Evolutionary conservation across 2,888 invertebrate species (phyloP).

Genomic region (Drosophila lutescens): DNA sequence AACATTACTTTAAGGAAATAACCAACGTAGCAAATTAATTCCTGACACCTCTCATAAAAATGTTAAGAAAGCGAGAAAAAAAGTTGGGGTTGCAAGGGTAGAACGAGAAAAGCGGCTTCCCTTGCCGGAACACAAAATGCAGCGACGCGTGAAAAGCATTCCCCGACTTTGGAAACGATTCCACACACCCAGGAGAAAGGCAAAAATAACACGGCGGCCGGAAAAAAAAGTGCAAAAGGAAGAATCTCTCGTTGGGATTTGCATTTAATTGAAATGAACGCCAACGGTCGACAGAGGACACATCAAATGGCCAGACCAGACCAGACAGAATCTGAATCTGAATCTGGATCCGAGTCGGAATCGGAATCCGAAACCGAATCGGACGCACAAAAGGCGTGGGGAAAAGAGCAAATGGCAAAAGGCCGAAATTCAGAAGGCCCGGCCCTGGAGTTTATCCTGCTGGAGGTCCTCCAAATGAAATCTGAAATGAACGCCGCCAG

Average conservation of each 20-base stretch:
- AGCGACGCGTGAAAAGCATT: slow-evolving; percentile 77
- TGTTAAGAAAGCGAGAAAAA: slow-evolving; percentile 12
- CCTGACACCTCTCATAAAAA: slow-evolving; percentile 28
- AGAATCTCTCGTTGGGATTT: slow-evolving; percentile 66
- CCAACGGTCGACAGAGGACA: slow-evolving; percentile 35
- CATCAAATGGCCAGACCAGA: slow-evolving; percentile 47
- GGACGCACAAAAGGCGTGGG: slow-evolving; percentile 40
- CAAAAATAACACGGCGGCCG: slow-evolving; percentile 42
- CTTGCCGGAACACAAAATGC: slow-evolving; percentile 73
- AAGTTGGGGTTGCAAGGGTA: slow-evolving; percentile 69
- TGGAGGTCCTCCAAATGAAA: slow-evolving; percentile 58
- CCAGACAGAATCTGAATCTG: slow-evolving; percentile 17
- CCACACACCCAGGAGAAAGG: slow-evolving; percentile 26
- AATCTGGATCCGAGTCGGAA: slow-evolving; percentile 26
- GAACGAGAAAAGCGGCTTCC: slow-evolving; percentile 28
- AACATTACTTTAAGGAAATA: not conserved
- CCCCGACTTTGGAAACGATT: slow-evolving; percentile 63
- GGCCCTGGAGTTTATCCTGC: slow-evolving; percentile 35
- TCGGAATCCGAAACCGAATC: slow-evolving; percentile 39
- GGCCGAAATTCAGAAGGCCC: slow-evolving; percentile 56
- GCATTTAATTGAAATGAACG: slow-evolving; percentile 78
- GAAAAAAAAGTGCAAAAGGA: slow-evolving; percentile 21
- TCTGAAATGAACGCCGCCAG: slow-evolving; percentile 61
- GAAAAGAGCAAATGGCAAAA: slow-evolving; percentile 49
- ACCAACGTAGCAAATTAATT: slow-evolving; percentile 13